Evolutionary conservation across 2,888 invertebrate genomes (phyloP).

Genomic region (Nebria salina): DNA sequence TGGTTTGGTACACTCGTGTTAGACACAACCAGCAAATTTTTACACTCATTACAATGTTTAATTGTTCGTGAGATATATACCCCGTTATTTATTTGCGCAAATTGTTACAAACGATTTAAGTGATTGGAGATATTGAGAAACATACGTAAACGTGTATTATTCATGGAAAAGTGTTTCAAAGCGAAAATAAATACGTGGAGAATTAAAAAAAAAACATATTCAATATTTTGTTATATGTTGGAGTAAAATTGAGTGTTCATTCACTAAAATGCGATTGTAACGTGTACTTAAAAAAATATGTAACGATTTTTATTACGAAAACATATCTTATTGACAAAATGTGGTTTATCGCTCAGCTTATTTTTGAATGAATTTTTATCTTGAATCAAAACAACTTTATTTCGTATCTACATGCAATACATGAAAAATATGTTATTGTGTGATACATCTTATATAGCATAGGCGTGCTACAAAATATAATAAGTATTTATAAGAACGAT

Average conservation of each 20-base stretch:
- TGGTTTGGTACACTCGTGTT: slow-evolving; percentile 8
- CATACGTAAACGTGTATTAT: neutral
- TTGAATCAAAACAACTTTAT: neutral
- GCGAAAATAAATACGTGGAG: too few relatives aligned
- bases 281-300: too few relatives aligned
- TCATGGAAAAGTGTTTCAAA: too few relatives aligned
- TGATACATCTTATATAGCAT: neutral
- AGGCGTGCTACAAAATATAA: neutral
- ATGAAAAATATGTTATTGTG: neutral
- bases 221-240: too few relatives aligned
- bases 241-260: too few relatives aligned
- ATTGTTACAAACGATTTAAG: neutral
- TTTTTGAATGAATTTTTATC: slow-evolving; percentile 1
- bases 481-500: too few relatives aligned
- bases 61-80: slow-evolving; percentile 11
- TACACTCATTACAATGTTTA: slow-evolving; percentile 25
- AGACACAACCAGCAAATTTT: slow-evolving; percentile 27
- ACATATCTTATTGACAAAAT: neutral
- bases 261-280: too few relatives aligned
- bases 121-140: neutral
- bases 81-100: neutral
- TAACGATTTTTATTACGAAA: neutral
- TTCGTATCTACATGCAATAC: neutral
- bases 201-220: too few relatives aligned
- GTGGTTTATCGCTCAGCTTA: neutral